Evolutionary conservation across 2,797 vertebrate genomes (phyloP), one percentile per base, ranked within the genome.

Genomic region (Pempheris klunzingeri): DNA sequence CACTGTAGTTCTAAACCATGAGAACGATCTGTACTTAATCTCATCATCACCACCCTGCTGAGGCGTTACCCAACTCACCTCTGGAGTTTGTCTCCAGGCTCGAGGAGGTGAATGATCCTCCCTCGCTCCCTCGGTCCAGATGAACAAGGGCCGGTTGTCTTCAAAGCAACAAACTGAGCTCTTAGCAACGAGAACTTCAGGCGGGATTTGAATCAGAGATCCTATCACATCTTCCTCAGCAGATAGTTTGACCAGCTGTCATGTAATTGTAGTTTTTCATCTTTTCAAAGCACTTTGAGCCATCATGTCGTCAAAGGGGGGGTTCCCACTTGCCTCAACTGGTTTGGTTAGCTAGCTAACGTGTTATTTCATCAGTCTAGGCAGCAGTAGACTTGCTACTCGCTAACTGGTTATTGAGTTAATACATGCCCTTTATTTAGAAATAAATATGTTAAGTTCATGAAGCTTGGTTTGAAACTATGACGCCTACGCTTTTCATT

Each of bases 21-120:
- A 61, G 61, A 63, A 34, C 36, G 47, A 32, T 74, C 20, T 32
- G 7, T 38, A 24, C 2, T 36, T 52, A 34, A 61, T 78, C 54
- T 53, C 20, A 34, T n/a, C 34, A 52, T 17, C 7, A 22, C 7
- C 59, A 41, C n/a, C 55, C 34, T 18, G 18, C 4, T 22, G 10
- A 62, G 52, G 50, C 8, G 34, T 71, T 43, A 6, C 43, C 24
- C 34, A 47, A 10, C 39, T 66, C 46, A 20, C 17, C 18, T 62
- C n/a, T 62, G n/a, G 43, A 32, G 34, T 50, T 53, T 43, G 58
- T 43, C 49, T 13, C 28, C 15, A 49, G 58, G 50, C 47, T 9
- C 34, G 50, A 6, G 18, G 52, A 63, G 74, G 59, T n/a, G 34
- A 52, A 32, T 11, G 18, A 55, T 39, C 24, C 1, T 26, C 18